Percentiles rank a stretch among this genome's conserved stretches.
Evolutionary conservation across 2,888 invertebrate genomes (phyloP).

Genomic region (Euplexia lucipara): DNA sequence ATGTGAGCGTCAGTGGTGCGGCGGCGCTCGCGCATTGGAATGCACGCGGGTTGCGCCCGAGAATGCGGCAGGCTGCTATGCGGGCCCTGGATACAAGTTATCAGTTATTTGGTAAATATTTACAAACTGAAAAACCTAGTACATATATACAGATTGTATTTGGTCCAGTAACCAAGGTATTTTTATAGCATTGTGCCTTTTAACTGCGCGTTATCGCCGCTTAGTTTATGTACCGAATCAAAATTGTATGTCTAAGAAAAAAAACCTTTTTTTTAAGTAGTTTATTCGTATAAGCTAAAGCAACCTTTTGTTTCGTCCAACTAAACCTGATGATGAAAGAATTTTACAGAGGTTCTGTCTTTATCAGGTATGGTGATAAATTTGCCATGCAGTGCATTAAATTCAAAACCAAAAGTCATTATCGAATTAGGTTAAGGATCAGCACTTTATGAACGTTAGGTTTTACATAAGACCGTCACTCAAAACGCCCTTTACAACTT

Average conservation of each 20-base stretch:
- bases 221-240: background rate
- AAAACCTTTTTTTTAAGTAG: background rate
- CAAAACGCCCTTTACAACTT: no score
- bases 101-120: conserved; percentile 66
- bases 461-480: no score
- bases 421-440: no score
- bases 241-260: background rate
- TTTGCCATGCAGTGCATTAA: no score
- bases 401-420: no score
- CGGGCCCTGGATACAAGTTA: conserved; percentile 58
- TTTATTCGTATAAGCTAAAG: conserved; percentile 3
- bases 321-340: no score
- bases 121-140: conserved; percentile 4
- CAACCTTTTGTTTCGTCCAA: background rate
- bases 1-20: conserved; percentile 74
- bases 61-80: conserved; percentile 63
- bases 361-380: no score
- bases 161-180: background rate
- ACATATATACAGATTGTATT: background rate
- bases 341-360: no score
- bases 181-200: background rate
- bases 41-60: conserved; percentile 66
- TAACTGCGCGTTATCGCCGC: background rate
- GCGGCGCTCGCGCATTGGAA: conserved; percentile 72
- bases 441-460: no score